Evolutionary conservation across 2,113 vertebrate species (phyloP).

Genomic region (Pogonocichla stellata): DNA sequence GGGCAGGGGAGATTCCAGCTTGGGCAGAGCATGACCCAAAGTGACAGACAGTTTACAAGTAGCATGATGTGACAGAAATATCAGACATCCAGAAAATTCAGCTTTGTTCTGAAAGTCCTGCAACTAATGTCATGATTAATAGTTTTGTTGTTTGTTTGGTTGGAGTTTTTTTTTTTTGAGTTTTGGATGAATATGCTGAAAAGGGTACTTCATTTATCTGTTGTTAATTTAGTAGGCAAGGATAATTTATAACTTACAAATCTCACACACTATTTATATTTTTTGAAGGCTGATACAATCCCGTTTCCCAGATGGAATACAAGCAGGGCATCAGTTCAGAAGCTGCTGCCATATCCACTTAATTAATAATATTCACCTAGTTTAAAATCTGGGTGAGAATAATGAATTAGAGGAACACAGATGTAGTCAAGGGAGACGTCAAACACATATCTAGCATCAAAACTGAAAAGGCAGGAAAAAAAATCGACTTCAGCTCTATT

Average conservation of each 20-base stretch:
- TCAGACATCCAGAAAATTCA: neutral
- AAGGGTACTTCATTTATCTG: neutral
- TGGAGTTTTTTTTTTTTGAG: no score
- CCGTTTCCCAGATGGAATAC: slow-evolving; percentile 9
- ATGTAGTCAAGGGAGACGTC: neutral
- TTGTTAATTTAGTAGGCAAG: neutral
- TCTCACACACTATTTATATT: neutral
- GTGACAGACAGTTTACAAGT: neutral
- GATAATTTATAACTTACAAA: slow-evolving; percentile 7
- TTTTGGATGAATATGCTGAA: neutral
- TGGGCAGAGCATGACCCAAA: neutral
- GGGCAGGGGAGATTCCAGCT: neutral
- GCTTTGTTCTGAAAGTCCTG: neutral
- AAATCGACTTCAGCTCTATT: slow-evolving; percentile 39
- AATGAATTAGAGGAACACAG: neutral
- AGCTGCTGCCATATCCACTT: slow-evolving; percentile 15
- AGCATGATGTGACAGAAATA: neutral
- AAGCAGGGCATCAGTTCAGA: slow-evolving; percentile 36
- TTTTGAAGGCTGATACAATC: slow-evolving; percentile 7
- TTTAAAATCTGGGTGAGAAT: neutral
- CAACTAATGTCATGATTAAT: neutral
- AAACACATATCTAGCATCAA: neutral
- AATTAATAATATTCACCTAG: slow-evolving; percentile 6
- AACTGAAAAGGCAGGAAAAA: neutral
- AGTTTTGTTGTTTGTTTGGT: no score